These are phyloP conservation scores for Archips crataeganus DNA, from an alignment of 2,888 invertebrate genomes.

Conservation along the genomic window DNA sequence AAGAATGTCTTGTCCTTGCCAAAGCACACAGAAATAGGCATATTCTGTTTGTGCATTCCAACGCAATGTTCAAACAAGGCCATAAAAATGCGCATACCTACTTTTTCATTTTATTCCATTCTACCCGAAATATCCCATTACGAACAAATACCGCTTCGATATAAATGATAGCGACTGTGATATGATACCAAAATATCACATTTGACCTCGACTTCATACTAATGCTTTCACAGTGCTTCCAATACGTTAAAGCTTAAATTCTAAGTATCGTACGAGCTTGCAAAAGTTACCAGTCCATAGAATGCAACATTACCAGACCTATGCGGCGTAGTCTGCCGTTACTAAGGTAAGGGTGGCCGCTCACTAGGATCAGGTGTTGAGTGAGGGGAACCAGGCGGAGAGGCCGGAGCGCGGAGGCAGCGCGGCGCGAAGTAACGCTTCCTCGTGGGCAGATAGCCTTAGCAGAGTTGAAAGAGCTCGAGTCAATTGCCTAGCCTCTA, in stretches of 20 bases:
- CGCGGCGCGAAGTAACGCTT: constrained; percentile 92
- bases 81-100: too few species aligned
- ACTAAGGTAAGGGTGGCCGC: neutral
- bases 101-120: too few species aligned
- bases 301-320: constrained; percentile 10
- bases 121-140: too few species aligned
- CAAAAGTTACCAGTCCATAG: constrained; percentile 1
- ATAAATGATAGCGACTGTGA: too few species aligned
- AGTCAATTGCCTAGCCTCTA: constrained; percentile 95
- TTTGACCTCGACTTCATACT: too few species aligned
- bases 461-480: constrained; percentile 94
- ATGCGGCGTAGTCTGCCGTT: neutral
- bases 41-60: too few species aligned
- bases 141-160: too few species aligned
- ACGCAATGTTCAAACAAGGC: too few species aligned
- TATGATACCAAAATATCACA: too few species aligned
- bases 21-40: too few species aligned
- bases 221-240: too few species aligned
- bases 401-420: constrained; percentile 80
- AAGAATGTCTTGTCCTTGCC: too few species aligned
- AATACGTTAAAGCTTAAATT: neutral
- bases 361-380: constrained; percentile 62
- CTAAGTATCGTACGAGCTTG: neutral
- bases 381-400: constrained; percentile 73
- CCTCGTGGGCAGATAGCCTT: constrained; percentile 94